Percentiles rank a stretch among this genome's conserved stretches.
These are phyloP conservation scores for Halictus rubicundus DNA, from an alignment of 1,140 invertebrate species.

Conservation along the genomic window DNA sequence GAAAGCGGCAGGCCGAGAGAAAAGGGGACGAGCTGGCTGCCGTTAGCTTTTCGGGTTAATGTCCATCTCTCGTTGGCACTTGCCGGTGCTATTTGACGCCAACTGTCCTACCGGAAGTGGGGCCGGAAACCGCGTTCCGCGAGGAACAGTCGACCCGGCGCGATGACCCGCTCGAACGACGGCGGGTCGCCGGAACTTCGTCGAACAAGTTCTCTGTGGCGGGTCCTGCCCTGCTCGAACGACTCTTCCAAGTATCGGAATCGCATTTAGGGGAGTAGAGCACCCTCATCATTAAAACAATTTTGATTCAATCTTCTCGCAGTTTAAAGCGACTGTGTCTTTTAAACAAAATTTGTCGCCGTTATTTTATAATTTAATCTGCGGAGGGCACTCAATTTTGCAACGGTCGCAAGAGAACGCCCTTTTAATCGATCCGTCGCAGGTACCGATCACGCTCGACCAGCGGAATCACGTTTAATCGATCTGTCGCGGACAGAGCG, in stretches of 20 bases:
- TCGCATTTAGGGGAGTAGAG: not conserved
- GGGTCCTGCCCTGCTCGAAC: not conserved
- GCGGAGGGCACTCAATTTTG: too few species aligned
- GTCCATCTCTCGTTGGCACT: slow-evolving; percentile 31
- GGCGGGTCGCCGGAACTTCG: slow-evolving; percentile 28
- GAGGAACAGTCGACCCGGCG: slow-evolving; percentile 47
- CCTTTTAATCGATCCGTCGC: not conserved
- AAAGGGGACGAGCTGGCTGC: not conserved
- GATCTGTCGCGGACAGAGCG: slow-evolving; percentile 4
- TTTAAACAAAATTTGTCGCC: too few species aligned
- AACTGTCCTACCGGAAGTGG: slow-evolving; percentile 56
- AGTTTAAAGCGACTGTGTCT: too few species aligned
- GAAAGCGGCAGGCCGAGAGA: not conserved
- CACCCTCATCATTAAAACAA: too few species aligned
- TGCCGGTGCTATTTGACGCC: slow-evolving; percentile 56
- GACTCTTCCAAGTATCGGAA: slow-evolving; percentile 9
- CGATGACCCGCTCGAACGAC: not conserved
- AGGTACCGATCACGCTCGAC: not conserved
- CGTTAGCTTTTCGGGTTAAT: slow-evolving; percentile 47
- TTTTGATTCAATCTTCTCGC: too few species aligned
- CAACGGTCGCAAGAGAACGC: too few species aligned
- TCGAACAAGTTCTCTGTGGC: not conserved
- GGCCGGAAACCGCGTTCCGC: slow-evolving; percentile 41
- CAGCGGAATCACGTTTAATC: slow-evolving; percentile 23
- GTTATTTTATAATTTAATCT: too few species aligned